Evolutionary conservation across 1,140 invertebrate species (phyloP).

Genomic region (Pectinophora gossypiella): DNA sequence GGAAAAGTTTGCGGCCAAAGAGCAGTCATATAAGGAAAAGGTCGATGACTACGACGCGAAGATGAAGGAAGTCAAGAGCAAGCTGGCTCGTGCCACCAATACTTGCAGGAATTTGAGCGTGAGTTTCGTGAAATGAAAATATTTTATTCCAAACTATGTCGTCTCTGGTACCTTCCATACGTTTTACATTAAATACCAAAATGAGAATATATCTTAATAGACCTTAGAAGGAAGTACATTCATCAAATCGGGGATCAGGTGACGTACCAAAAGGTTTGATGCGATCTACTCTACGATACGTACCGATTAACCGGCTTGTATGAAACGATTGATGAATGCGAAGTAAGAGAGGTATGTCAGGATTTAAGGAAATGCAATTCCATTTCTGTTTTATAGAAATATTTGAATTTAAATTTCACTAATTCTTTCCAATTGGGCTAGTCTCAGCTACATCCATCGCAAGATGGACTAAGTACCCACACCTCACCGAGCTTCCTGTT

Average conservation of each 20-base stretch:
- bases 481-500: too few species aligned
- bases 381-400: too few species aligned
- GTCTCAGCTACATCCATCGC: too few species aligned
- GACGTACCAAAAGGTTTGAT: background rate
- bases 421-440: too few species aligned
- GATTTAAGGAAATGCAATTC: too few species aligned
- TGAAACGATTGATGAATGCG: too few species aligned
- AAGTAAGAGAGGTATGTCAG: too few species aligned
- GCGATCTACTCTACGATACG: background rate
- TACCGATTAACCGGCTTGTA: background rate
- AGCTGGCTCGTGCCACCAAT: conserved; percentile 12
- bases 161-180: background rate
- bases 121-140: conserved; percentile 9
- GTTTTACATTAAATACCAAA: conserved; percentile 2
- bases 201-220: background rate
- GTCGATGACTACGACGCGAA: conserved; percentile 20
- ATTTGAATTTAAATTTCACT: too few species aligned
- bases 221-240: background rate
- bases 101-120: conserved; percentile 27
- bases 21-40: conserved; percentile 15
- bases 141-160: background rate
- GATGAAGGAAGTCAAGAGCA: conserved; percentile 21
- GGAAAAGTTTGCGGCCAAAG: conserved; percentile 15
- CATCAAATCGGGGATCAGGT: background rate
- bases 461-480: too few species aligned